Percentiles rank a stretch among this genome's conserved stretches.
These are phyloP conservation scores for Eupithecia dodoneata DNA, from an alignment of 2,888 invertebrate species.

Conservation along the genomic window DNA sequence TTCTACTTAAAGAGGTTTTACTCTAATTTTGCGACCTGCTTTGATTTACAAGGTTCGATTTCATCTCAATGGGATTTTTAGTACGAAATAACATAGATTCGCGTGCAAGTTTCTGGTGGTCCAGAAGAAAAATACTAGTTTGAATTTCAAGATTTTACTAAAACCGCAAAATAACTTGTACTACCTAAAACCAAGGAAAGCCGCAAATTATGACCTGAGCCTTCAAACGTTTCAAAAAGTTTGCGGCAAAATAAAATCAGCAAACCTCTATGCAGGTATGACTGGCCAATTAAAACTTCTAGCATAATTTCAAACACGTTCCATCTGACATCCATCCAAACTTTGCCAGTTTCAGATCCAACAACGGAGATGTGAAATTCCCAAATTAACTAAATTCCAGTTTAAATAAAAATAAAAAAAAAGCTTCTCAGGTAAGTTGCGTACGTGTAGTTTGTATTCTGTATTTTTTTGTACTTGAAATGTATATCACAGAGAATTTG, in stretches of 20 bases:
- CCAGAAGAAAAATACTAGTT: neutral
- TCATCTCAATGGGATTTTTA: neutral
- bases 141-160: neutral
- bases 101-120: neutral
- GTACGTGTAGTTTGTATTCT: neutral
- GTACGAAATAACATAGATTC: neutral
- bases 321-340: constrained; percentile 47
- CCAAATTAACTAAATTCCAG: constrained; percentile 53
- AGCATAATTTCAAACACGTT: constrained; percentile 49
- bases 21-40: neutral
- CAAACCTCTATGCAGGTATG: constrained; percentile 30
- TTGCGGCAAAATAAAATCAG: constrained; percentile 1
- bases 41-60: neutral
- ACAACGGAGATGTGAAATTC: constrained; percentile 40
- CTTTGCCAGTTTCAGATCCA: constrained; percentile 35
- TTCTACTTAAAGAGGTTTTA: neutral
- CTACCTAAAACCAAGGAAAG: neutral
- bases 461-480: constrained; percentile 5
- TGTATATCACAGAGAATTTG: constrained; percentile 47
- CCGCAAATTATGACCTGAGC: neutral
- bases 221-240: constrained; percentile 10
- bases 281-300: constrained; percentile 43
- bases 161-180: neutral
- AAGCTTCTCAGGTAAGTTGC: constrained; percentile 43
- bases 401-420: constrained; percentile 40